These are phyloP conservation scores for Cephus rjabovi DNA, from an alignment of 2,888 invertebrate species.

Conservation along the genomic window DNA sequence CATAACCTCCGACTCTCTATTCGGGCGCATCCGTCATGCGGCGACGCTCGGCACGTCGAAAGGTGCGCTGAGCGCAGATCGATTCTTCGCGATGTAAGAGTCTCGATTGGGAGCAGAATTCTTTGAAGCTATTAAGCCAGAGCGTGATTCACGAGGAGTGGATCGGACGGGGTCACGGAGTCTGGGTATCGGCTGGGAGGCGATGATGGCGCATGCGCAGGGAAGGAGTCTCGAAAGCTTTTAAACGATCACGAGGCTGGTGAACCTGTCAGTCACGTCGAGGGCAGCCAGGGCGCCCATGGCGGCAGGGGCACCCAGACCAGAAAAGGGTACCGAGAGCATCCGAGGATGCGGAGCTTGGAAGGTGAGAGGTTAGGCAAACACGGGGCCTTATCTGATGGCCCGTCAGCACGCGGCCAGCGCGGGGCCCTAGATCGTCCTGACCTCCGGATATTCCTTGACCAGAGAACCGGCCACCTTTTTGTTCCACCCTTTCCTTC, in stretches of 20 bases:
- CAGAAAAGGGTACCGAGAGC: conserved; percentile 35
- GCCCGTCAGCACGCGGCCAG: conserved; percentile 55
- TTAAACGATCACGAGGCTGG: conserved; percentile 47
- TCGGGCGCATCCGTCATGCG: background rate
- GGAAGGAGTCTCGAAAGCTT: conserved; percentile 43
- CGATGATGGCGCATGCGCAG: conserved; percentile 19
- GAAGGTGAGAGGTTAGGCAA: conserved; percentile 65
- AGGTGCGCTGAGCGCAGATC: background rate
- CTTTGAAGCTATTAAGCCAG: conserved; percentile 43
- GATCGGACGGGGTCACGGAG: background rate
- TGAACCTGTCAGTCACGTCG: conserved; percentile 54
- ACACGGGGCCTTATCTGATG: conserved; percentile 64
- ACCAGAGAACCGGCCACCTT: background rate
- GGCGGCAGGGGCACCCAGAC: conserved; percentile 38
- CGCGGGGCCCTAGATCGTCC: conserved; percentile 29
- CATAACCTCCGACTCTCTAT: background rate
- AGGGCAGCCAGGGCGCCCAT: conserved; percentile 40
- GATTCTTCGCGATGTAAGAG: background rate
- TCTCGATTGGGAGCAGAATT: conserved; percentile 22
- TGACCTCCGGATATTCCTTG: conserved; percentile 41
- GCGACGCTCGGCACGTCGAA: background rate
- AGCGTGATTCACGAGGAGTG: conserved; percentile 29
- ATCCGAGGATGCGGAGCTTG: conserved; percentile 39
- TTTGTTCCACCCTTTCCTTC: background rate
- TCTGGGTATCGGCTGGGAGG: background rate